Evolutionary conservation across 2,113 vertebrate species (phyloP).

Genomic region (Pterocles orientalis): DNA sequence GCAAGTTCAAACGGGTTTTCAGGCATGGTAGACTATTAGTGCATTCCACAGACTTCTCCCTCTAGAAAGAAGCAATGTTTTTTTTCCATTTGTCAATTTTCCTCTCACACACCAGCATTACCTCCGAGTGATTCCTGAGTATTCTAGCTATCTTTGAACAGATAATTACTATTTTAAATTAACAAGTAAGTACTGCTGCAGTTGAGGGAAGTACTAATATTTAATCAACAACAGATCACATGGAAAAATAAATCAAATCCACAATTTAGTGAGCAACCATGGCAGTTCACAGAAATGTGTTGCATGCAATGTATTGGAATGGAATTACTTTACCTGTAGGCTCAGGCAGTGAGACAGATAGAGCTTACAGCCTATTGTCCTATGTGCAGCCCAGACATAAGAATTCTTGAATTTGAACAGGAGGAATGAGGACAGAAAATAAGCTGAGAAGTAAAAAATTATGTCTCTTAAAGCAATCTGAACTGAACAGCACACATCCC

Average conservation of each 20-base stretch:
- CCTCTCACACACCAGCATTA: neutral
- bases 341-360: neutral
- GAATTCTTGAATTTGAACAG: neutral
- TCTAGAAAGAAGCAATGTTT: neutral
- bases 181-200: neutral
- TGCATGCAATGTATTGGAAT: neutral
- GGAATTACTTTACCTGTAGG: neutral
- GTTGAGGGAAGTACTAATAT: neutral
- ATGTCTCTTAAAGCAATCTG: neutral
- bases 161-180: neutral
- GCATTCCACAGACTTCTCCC: neutral
- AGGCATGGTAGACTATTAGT: neutral
- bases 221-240: neutral
- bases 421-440: neutral
- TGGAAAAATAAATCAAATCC: neutral
- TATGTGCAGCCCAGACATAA: neutral
- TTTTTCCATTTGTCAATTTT: neutral
- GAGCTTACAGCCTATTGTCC: neutral
- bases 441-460: neutral
- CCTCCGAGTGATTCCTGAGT: neutral
- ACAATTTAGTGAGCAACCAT: neutral
- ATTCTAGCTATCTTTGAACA: neutral
- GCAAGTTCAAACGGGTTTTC: neutral
- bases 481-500: neutral
- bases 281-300: neutral